Base-by-base conservation (phyloP, 35 echinoderm and acorn worm species). In the Apostichopus japonicus region DNA sequence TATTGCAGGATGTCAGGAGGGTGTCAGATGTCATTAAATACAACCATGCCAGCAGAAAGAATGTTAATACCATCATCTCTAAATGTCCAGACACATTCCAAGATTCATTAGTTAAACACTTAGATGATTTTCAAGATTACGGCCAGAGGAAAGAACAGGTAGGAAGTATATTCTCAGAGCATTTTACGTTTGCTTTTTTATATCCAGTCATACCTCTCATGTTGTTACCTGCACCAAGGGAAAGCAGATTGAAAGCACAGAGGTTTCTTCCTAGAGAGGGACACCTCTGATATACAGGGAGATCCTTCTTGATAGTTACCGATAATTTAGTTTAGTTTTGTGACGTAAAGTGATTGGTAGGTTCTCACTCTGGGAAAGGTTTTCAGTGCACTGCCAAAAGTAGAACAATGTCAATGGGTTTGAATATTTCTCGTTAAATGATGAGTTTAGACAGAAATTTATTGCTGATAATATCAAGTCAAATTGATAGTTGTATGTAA, bases 81-180 rank as follows among this genome's bases (percentile, higher is more conserved):
- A 99, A 99, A 55, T 99, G 97, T 91, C 97, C 97, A 17, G 95
- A 96, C 11, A 93, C 91, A 86, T 99, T 99, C 92, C 97, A 99
- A 84, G 97, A 99, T 0, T 96, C 95, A 5, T 92, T 99, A 19
- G 84, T 86, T 59, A 99, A 99, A 83, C 97, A 96, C 72, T 86
- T 99, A 23, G 95, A 99, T 93, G 97, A 99, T 79, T 99, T 93
- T 77, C 93, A 99, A 79, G 97, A 99, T 22, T 99, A 95, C 80
- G 93, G 71, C 17, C 59, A 94, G 13, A 91, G 93, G 63, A 44
- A 90, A 17, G 57, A 76, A 55, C 91, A 93, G 94, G 94, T 94
- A 92, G 57, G 57, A 61, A 61, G 0, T 8, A 61, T 13, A 61
- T 17, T 53, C 75, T 27, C 4, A 23, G 21, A 77, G 7, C 4